phyloP scores from a whole-genome alignment of 2,888 invertebrate genomes.

The Nasonovia ribisnigri region DNA sequence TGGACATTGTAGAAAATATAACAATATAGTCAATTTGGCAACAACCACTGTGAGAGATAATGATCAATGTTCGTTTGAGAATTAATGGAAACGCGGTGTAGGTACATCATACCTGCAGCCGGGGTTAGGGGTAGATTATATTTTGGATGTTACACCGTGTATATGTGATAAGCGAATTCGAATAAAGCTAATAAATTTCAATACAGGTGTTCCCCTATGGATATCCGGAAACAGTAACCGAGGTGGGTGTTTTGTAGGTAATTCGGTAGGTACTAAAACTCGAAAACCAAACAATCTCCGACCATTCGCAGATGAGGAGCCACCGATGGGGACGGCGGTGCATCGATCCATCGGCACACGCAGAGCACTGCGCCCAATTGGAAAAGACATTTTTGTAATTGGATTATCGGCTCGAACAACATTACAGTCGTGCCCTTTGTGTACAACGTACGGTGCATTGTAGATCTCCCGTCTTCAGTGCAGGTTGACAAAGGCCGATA shows the following conservation, averaged over 20 bases:
- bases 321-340: neutral
- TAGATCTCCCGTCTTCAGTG: neutral
- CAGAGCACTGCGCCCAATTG: neutral
- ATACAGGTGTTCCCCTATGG: neutral
- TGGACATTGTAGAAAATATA: neutral
- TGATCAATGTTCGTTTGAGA: slow-evolving; percentile 21
- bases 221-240: neutral
- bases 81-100: slow-evolving; percentile 22
- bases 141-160: neutral
- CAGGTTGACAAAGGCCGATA: neutral
- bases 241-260: neutral
- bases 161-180: slow-evolving; percentile 28
- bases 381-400: slow-evolving; percentile 38
- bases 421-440: neutral
- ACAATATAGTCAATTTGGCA: neutral
- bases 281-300: slow-evolving; percentile 7
- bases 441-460: neutral
- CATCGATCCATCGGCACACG: slow-evolving; percentile 13
- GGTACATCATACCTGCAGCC: neutral
- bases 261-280: slow-evolving; percentile 16
- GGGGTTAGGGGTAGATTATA: neutral
- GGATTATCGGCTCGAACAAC: slow-evolving; percentile 26
- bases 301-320: neutral
- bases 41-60: neutral
- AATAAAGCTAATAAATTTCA: slow-evolving; percentile 54